phyloP scores from a whole-genome alignment of 2,888 invertebrate species.

The Thymelicus sylvestris region DNA sequence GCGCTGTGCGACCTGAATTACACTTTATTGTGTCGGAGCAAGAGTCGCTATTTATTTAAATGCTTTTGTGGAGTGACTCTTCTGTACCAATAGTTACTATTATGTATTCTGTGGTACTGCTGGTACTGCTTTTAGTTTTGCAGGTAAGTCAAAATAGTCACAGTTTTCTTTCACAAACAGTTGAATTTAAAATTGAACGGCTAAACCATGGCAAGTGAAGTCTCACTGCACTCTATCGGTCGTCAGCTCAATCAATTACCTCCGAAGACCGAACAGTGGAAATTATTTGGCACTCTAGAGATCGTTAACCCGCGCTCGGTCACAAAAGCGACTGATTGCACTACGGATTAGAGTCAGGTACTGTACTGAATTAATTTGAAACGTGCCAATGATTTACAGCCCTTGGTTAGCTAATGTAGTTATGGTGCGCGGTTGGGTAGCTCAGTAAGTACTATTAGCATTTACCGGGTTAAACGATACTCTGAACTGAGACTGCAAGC shows the following conservation, averaged over 20 bases:
- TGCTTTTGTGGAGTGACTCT: no score
- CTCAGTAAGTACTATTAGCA: slow-evolving; percentile 63
- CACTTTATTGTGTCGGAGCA: no score
- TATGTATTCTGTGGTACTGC: no score
- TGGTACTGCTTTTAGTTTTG: no score
- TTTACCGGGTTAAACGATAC: slow-evolving; percentile 52
- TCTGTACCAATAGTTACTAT: no score
- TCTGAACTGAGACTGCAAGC: slow-evolving; percentile 29
- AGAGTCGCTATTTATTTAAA: no score
- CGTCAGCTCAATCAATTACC: slow-evolving; percentile 27
- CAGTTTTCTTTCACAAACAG: not conserved
- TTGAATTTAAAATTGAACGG: slow-evolving; percentile 11
- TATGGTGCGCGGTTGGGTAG: slow-evolving; percentile 63
- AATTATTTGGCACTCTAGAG: slow-evolving; percentile 42
- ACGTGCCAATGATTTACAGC: slow-evolving; percentile 75
- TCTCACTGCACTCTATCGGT: slow-evolving; percentile 19
- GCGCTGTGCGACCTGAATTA: no score
- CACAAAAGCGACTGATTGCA: slow-evolving; percentile 69
- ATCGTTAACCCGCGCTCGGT: slow-evolving; percentile 44
- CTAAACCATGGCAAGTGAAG: slow-evolving; percentile 2
- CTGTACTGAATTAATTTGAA: slow-evolving; percentile 72
- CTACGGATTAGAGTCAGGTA: slow-evolving; percentile 64
- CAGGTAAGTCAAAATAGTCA: not conserved
- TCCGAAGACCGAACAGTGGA: slow-evolving; percentile 23
- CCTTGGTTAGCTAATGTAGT: slow-evolving; percentile 66